Evolutionary conservation across 2,113 vertebrate species (phyloP), one percentile per base, ranked within the genome.

Genomic region (Balaenoptera acutorostrata): DNA sequence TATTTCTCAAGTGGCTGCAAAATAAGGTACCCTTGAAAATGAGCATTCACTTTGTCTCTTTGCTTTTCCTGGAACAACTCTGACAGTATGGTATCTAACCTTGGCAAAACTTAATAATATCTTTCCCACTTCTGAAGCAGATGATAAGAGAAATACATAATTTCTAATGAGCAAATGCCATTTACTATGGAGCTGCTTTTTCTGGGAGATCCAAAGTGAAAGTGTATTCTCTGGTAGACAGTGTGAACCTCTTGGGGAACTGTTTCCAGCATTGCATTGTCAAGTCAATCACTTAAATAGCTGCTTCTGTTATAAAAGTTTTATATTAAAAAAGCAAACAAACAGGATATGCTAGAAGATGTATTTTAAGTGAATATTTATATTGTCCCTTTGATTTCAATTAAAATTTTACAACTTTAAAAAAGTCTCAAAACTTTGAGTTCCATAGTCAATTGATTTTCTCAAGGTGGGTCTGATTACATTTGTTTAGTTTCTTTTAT

Each of bases 1-100:
- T 41, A 55, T 89, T 95, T 95, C 66, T 97, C 39, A 83, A 93
- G 55, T 93, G 71, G 41, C 33, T 80, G 44, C 21, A 71, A 85
- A 91, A 71, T 55, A 59, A 21, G 15, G 17, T 39, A 46, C 8
- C 15, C 52, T 95, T 93, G 61, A 78, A 88, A 78, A 83, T 74
- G 77, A 78, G 33, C 39, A 68, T 91, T 93, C 52, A 80, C 41
- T 90, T 90, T 63, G 23, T 82, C 72, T 83, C 52, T 78, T 80
- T 80, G 52, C 21, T 77, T 95, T 94, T 57, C 78, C 52, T 78
- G 20, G 25, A 94, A 89, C 11, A 93, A 46, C 33, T 86, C 49
- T 95, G 88, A 93, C 36, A 85, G 20, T 31, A 46, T 78, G 11
- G 2, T 82, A 8, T 89, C 36, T 84, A 88, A 80, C 25, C 1